Conservation (phyloP, 2,888 invertebrate species). For the Eudasyphora cyanicolor region DNA sequence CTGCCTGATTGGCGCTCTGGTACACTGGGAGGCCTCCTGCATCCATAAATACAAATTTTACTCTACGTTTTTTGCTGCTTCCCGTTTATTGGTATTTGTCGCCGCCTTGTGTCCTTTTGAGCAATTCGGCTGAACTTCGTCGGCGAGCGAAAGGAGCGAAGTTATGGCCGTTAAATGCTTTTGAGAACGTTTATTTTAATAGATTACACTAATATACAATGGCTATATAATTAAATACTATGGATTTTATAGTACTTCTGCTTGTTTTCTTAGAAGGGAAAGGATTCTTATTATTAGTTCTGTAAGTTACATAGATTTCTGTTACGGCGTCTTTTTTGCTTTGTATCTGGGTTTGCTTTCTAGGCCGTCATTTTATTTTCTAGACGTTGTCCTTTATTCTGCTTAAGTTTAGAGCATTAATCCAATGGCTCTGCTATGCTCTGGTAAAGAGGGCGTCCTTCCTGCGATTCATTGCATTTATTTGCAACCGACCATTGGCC, state of each 20-base stretch:
- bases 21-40: constrained; percentile 80
- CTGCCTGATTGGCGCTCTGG: constrained; percentile 81
- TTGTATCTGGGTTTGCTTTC: constrained; percentile 13
- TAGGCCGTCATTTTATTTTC: constrained; percentile 44
- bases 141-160: neutral
- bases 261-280: no score
- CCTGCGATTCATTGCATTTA: neutral
- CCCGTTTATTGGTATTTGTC: constrained; percentile 67
- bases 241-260: neutral
- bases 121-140: neutral
- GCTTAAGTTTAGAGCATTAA: constrained; percentile 2
- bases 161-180: neutral
- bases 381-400: constrained; percentile 45
- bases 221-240: no score
- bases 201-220: no score
- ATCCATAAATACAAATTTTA: constrained; percentile 79
- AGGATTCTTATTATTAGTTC: no score
- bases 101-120: neutral
- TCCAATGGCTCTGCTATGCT: constrained; percentile 33
- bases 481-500: neutral
- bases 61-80: constrained; percentile 70
- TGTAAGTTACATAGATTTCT: no score
- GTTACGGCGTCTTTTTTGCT: neutral
- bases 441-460: constrained; percentile 27
- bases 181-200: no score